These are phyloP conservation scores for Amblyopsis rosae DNA, from an alignment of 2,113 vertebrate genomes.

Conservation along the genomic window DNA sequence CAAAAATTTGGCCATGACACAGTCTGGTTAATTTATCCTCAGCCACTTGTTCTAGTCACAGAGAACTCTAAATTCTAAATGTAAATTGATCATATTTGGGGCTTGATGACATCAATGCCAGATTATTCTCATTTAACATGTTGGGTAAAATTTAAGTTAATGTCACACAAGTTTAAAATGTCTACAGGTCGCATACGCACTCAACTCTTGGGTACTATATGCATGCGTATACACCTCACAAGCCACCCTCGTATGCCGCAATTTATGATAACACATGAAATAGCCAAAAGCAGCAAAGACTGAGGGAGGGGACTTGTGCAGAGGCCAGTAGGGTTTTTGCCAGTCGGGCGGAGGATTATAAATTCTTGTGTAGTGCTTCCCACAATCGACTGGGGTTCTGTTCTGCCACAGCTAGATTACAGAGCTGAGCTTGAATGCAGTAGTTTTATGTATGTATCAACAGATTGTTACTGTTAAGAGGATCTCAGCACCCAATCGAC, in stretches of 20 bases:
- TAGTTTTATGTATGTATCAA: constrained; percentile 52
- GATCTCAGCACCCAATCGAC: constrained; percentile 50
- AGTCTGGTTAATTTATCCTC: too few relatives aligned
- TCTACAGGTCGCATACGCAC: not conserved
- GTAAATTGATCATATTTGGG: too few relatives aligned
- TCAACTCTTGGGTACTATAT: not conserved
- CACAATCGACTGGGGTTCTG: constrained; percentile 53
- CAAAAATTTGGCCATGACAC: too few relatives aligned
- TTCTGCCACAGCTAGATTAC: constrained; percentile 64
- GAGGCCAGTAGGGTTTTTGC: constrained; percentile 50
- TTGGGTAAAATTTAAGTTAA: too few relatives aligned
- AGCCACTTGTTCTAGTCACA: too few relatives aligned
- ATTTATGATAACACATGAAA: constrained; percentile 20
- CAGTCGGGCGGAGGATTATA: constrained; percentile 54
- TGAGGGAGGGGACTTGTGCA: constrained; percentile 45
- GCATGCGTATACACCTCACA: not conserved
- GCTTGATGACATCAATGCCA: too few relatives aligned
- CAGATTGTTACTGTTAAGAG: constrained; percentile 47
- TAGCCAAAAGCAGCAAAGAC: constrained; percentile 31
- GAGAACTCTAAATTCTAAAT: too few relatives aligned
- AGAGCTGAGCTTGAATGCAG: constrained; percentile 49
- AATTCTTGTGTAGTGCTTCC: constrained; percentile 52
- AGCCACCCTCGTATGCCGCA: not conserved
- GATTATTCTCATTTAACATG: too few relatives aligned
- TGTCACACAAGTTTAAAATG: not conserved